Evolutionary conservation across 2,113 vertebrate genomes (phyloP).

Genomic region (Bambusicola thoracicus): DNA sequence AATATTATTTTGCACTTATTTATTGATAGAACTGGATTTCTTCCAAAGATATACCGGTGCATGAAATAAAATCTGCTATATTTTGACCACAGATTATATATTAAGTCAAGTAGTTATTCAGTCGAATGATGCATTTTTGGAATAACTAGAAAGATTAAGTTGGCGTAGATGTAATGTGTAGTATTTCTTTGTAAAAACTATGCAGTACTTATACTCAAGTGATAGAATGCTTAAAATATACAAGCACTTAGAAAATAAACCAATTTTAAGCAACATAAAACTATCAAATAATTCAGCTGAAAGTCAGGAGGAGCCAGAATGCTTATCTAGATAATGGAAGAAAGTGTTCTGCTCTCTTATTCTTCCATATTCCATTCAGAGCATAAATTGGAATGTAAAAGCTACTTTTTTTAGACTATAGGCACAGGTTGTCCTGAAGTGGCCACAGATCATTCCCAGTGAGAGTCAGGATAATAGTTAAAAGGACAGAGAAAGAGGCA

Average conservation of each 20-base stretch:
- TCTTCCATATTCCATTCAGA: not conserved
- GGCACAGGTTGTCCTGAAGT: fast-evolving
- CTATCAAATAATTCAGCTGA: not conserved
- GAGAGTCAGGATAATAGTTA: not conserved
- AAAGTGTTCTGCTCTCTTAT: fast-evolving
- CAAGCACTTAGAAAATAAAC: not conserved
- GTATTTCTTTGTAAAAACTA: not conserved
- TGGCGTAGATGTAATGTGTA: not conserved
- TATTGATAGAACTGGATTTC: not conserved
- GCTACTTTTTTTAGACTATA: not conserved
- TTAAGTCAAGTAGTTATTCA: not conserved
- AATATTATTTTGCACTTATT: not conserved
- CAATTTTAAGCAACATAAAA: not conserved
- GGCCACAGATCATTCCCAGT: fast-evolving
- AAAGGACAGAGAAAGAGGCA: not conserved
- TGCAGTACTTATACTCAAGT: not conserved
- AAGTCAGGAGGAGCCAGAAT: not conserved
- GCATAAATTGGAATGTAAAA: not conserved
- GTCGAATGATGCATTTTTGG: not conserved
- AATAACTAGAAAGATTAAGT: not conserved
- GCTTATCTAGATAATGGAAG: not conserved
- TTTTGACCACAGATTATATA: not conserved
- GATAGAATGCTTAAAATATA: not conserved
- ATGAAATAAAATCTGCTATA: not conserved
- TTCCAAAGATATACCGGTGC: not conserved